Evolutionary conservation across 2,113 vertebrate genomes (phyloP).

Genomic region (Tapirus terrestris): DNA sequence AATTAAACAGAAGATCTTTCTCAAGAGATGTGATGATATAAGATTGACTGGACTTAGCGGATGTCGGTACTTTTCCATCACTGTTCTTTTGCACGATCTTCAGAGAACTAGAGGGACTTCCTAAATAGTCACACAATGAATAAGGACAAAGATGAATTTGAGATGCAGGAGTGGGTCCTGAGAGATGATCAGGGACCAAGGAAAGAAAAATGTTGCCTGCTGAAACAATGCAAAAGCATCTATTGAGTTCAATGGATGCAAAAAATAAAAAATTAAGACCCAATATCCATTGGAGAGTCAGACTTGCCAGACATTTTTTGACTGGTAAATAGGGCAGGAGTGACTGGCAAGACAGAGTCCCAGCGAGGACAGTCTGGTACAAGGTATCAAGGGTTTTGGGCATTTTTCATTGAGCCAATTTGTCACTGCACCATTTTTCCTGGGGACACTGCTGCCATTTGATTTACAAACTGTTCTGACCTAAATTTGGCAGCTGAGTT

Average conservation of each 20-base stretch:
- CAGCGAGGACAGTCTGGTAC: fast-evolving
- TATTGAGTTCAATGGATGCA: background rate
- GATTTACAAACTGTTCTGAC: background rate
- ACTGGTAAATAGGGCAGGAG: fast-evolving
- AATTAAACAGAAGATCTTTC: background rate
- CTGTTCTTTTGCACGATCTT: background rate
- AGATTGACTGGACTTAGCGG: background rate
- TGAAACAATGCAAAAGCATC: background rate
- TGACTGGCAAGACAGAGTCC: too few species aligned
- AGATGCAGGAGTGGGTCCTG: background rate
- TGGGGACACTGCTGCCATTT: background rate
- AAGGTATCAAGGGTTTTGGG: fast-evolving
- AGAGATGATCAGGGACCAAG: background rate
- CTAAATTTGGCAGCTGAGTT: background rate
- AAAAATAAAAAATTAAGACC: background rate
- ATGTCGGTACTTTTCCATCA: background rate
- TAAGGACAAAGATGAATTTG: background rate
- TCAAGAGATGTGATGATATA: too few species aligned
- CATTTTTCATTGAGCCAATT: background rate
- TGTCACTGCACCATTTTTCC: fast-evolving
- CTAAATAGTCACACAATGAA: background rate
- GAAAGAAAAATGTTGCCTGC: background rate
- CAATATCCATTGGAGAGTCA: fast-evolving
- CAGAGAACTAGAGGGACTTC: background rate
- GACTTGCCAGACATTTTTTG: fast-evolving